Conservation (phyloP, 2,113 vertebrate genomes). For the Chaenogobius annularis region DNA sequence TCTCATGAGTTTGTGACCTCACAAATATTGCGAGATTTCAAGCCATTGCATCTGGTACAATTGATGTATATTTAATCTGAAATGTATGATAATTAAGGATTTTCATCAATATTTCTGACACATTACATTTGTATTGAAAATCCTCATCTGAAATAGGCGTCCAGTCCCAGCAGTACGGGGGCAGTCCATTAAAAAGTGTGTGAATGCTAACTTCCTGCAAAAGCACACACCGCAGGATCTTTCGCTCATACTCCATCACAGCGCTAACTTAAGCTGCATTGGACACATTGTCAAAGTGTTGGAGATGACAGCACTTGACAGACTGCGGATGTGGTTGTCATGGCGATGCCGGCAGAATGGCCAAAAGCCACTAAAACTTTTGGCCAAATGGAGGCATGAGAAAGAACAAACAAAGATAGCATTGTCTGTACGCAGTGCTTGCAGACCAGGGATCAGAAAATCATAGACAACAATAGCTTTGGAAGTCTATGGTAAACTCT, state of each 20-base stretch:
- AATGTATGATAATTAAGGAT: not conserved
- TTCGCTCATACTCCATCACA: constrained; percentile 25
- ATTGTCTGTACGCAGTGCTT: constrained; percentile 28
- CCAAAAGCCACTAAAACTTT: constrained; percentile 41
- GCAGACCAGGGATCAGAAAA: constrained; percentile 7
- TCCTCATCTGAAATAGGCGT: not conserved
- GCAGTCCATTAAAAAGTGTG: constrained; percentile 4
- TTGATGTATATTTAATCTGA: not conserved
- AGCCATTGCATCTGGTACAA: not conserved
- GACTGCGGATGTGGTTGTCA: constrained; percentile 65
- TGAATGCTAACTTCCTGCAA: constrained; percentile 26
- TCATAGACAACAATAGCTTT: not conserved
- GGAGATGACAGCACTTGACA: constrained; percentile 60
- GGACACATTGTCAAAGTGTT: constrained; percentile 53
- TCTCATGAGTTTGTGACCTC: too few relatives aligned
- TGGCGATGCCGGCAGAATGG: constrained; percentile 54
- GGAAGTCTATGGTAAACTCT: not conserved
- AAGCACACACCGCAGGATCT: constrained; percentile 11
- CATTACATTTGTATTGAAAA: too few relatives aligned
- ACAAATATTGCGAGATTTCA: too few relatives aligned
- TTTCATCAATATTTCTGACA: too few relatives aligned
- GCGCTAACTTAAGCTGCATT: constrained; percentile 26
- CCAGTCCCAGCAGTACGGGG: too few relatives aligned
- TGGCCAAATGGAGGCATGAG: constrained; percentile 42
- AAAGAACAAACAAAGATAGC: constrained; percentile 35